Base-by-base conservation (phyloP, 2,888 invertebrate species). In the Leptopilina myrica region DNA sequence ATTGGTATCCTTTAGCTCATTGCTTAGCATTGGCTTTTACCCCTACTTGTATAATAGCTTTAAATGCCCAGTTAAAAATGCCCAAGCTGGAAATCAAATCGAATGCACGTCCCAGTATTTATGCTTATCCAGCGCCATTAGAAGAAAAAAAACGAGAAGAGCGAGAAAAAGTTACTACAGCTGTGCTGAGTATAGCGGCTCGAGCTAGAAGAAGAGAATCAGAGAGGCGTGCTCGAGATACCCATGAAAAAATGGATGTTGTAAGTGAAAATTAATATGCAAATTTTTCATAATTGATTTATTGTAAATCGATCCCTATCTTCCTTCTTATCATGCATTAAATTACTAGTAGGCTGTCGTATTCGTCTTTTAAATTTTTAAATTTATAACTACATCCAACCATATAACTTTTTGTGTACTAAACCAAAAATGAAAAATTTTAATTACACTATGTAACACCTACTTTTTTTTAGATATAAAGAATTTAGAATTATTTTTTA, bases 141-240 rank as follows among this genome's bases (percentile, higher is more conserved):
- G 99, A 99, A 92, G 99, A 99, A 91, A 99, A 99, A 93, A 99
- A 99, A 93, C 97, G 98, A 62, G 98, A 99, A 90, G 98, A 98
- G 91, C 95, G 98, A 56, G 99, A 99, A 92, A 98, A 99, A 89
- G 98, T 99, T 3, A 98, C 98, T 80, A 99, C 99, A 6, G 99
- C 99, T 1, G 98, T 99, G 1, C 93, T 99, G 73, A 98, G 98
- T 89, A 99, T 99, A 88, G 99, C 99, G 0, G 98, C 98, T 0
- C 95, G 98, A 83, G 98, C 96, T 81, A 95, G 97, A 88, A 95
- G 97, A 87, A 95, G 98, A 85, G 97, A 98, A 90, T 95, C 95
- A 66, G 96, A 96, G 79, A 93, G 93, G 82, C 92, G 93, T 66
- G 93, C 93, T 62, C 92, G 93, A 56, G 92, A 94, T 87, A 93